These are phyloP conservation scores for Simalia tracyae DNA, from an alignment of 2,797 vertebrate species.

Conservation along the genomic window DNA sequence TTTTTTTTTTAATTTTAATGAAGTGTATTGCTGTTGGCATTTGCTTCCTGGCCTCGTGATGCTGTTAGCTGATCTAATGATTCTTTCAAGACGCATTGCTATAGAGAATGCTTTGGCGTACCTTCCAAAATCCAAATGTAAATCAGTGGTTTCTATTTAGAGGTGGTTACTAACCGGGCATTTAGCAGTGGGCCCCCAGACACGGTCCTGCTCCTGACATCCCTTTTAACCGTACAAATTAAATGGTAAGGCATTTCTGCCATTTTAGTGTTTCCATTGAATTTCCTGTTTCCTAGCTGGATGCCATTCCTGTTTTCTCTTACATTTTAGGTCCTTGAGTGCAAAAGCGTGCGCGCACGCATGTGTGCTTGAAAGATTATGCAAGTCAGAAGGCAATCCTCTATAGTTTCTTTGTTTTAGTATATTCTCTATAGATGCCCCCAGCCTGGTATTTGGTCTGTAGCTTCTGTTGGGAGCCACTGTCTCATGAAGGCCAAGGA, in stretches of 20 bases:
- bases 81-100: neutral
- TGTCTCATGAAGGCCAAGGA: neutral
- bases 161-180: neutral
- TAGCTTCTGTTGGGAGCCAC: neutral
- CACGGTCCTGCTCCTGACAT: neutral
- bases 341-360: neutral
- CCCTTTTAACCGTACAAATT: neutral
- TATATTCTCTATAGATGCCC: neutral
- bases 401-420: neutral
- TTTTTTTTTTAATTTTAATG: neutral
- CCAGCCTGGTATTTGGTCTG: neutral
- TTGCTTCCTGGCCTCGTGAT: neutral
- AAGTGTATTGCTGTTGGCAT: neutral
- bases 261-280: neutral
- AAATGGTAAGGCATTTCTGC: neutral
- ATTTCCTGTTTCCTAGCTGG: neutral
- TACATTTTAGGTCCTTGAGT: neutral
- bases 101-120: rapidly evolving
- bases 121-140: neutral
- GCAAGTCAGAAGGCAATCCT: neutral
- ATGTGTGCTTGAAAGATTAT: neutral
- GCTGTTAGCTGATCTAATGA: neutral
- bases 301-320: neutral
- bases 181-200: neutral
- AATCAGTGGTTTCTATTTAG: neutral